Evolutionary conservation across 1,140 invertebrate species (phyloP), one percentile per base, ranked within the genome.

Genomic region (Homalodisca vitripennis): DNA sequence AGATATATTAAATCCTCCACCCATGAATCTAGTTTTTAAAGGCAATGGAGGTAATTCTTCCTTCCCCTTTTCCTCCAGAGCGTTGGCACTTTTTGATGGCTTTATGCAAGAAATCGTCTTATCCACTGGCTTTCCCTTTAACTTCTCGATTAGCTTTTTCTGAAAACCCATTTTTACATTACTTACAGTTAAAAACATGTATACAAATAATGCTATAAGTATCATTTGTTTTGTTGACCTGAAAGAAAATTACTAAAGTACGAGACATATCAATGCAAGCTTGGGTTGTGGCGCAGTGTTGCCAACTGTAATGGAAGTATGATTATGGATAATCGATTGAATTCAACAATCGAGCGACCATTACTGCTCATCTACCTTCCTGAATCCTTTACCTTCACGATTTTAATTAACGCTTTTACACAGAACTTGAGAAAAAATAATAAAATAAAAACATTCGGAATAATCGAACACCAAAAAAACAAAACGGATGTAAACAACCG

Each of bases 1-100:
- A 12, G 55, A 60, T 60, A 60, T 60, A n/a, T 60, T 60, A n/a
- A 27, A 60, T 26, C 55, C 55, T 27, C 55, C 55, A 6, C 55
- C 55, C 55, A 60, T 60, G 26, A 60, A 60, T 60, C 55, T 60
- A 12, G 24, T 22, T 60, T 60, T 60, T 14, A 2, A 27, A 27
- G 55, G 55, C 27, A 60, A 60, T 12, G 55, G 55, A 14, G 55
- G 55, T 13, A 60, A 30, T 60, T 60, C 55, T 41, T 17, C n/a
- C n/a, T 51, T 51, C 22, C 48, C 48, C 22, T 51, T 51, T 20
- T 3, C 3, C 14, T 51, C 55, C 2, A 30, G 27, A 22, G 14
- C 27, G 29, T 60, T 60, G 1, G 24, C 13, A 60, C 55, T 60
- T 27, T 60, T 60, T 2, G 24, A 26, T 3, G 10, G 10, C 6